Percentiles rank a stretch among this genome's conserved stretches.
Evolutionary conservation across 2,888 invertebrate genomes (phyloP).

Genomic region (Sussaba pulchella): DNA sequence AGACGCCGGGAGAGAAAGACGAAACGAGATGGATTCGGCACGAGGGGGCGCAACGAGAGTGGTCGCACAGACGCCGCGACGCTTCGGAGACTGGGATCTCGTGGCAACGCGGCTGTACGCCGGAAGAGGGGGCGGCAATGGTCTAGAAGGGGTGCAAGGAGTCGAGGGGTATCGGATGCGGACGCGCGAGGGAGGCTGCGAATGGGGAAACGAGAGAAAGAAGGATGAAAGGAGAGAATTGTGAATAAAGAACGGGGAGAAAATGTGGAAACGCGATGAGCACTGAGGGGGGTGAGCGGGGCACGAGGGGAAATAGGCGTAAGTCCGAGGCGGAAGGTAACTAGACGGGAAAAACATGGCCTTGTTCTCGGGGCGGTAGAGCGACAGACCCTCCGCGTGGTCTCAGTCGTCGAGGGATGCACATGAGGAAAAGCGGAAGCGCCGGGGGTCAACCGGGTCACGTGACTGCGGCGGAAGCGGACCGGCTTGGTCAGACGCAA

Average conservation of each 20-base stretch:
- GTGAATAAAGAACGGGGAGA: neutral
- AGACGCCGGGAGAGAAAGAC: slow-evolving; percentile 2
- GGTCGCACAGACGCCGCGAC: slow-evolving; percentile 40
- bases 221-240: neutral
- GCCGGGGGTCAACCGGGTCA: slow-evolving; percentile 12
- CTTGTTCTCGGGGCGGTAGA: slow-evolving; percentile 1
- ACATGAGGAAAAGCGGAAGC: slow-evolving; percentile 5
- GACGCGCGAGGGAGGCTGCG: neutral
- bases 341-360: slow-evolving; percentile 46
- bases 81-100: slow-evolving; percentile 37
- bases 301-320: neutral
- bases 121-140: slow-evolving; percentile 31
- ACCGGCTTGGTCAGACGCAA: slow-evolving; percentile 15
- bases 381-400: no score
- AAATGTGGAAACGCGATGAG: neutral
- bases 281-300: neutral
- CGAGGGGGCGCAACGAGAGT: slow-evolving; percentile 10
- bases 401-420: neutral
- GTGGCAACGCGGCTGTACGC: slow-evolving; percentile 36
- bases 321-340: slow-evolving; percentile 32
- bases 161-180: slow-evolving; percentile 18
- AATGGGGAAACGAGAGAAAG: slow-evolving; percentile 12
- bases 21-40: slow-evolving; percentile 18
- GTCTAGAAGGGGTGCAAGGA: slow-evolving; percentile 9
- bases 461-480: slow-evolving; percentile 9